phyloP scores from a whole-genome alignment of 2,797 vertebrate genomes.

The Trachops cirrhosus region DNA sequence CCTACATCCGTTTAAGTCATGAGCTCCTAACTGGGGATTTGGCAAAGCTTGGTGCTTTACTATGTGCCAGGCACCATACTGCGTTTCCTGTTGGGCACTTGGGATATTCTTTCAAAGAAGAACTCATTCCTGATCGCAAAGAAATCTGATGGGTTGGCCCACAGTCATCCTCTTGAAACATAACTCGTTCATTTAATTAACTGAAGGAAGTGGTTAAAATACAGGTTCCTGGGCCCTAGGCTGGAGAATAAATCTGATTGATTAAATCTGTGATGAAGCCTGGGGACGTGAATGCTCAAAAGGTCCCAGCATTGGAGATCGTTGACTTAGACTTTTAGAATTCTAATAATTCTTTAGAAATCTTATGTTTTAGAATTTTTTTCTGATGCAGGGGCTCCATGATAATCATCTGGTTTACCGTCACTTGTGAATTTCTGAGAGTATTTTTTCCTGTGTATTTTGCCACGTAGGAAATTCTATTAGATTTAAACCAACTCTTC shows the following conservation, averaged over 20 bases:
- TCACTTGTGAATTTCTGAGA: neutral
- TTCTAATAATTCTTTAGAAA: too few relatives aligned
- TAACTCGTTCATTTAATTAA: neutral
- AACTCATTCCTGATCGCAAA: neutral
- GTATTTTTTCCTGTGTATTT: neutral
- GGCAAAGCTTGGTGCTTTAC: neutral
- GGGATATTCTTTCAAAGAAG: neutral
- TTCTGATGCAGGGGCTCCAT: neutral
- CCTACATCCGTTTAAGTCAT: constrained; percentile 36
- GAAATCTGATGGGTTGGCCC: neutral
- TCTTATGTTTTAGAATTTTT: neutral
- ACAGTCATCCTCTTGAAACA: neutral
- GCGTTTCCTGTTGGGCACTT: neutral
- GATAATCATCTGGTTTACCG: neutral
- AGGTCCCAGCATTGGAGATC: neutral
- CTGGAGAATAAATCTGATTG: neutral
- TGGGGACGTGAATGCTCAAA: neutral
- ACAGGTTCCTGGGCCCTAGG: neutral
- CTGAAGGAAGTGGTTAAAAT: neutral
- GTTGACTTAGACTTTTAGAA: neutral
- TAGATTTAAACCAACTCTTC: neutral
- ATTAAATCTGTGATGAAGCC: neutral
- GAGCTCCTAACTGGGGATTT: neutral
- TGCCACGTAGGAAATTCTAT: neutral
- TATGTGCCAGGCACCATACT: neutral